Base-by-base conservation (phyloP, 2,113 vertebrate species). In the Onychorhynchus coronatus region DNA sequence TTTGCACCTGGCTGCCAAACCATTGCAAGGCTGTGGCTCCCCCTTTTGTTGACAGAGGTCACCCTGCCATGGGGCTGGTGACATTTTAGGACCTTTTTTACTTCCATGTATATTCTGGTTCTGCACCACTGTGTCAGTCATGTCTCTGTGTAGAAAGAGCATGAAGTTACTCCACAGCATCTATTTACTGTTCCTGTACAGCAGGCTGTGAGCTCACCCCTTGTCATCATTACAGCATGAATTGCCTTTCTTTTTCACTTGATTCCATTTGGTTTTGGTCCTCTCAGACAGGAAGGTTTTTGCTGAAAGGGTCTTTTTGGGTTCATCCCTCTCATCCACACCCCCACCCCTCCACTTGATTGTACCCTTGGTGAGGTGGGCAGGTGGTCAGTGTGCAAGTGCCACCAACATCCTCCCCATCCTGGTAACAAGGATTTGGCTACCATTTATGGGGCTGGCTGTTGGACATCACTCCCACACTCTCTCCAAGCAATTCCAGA, bases 51-150 rank as follows among this genome's bases (percentile, higher is more conserved):
- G 13, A 8, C 27, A 21, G 5, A 14, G 4, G 8, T 47, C 53
- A 30, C 16, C 24, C n/a, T 63, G 66, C 58, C 19, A 6, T 25
- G 21, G 31, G 20, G 4, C 46, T 84, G 46, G 78, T 66, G 76
- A 21, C 4, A 30, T 74, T 4, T 84, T 28, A 24, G 24, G 46
- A 6, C 20, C 20, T 56, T 1, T 49, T 41, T 41, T 31, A 56
- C 77, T 27, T 39, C 19, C 22, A 44, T 3, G 2, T n/a, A 20
- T 50, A 16, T 62, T 86, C 74, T 80, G 42, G 31, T 46, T 92
- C 41, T 84, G 42, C 1, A 0, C 4, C 3, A 0, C n/a, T 35
- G 8, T 33, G 18, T 53, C 2, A 3, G 50, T 72, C 9, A 42
- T 50, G 23, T 50, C 33, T 46, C 22, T 46, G 28, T 35, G 27